Evolutionary conservation across 2,888 invertebrate genomes (phyloP), one percentile per base, ranked within the genome.

Genomic region (Cremastinae sp.): DNA sequence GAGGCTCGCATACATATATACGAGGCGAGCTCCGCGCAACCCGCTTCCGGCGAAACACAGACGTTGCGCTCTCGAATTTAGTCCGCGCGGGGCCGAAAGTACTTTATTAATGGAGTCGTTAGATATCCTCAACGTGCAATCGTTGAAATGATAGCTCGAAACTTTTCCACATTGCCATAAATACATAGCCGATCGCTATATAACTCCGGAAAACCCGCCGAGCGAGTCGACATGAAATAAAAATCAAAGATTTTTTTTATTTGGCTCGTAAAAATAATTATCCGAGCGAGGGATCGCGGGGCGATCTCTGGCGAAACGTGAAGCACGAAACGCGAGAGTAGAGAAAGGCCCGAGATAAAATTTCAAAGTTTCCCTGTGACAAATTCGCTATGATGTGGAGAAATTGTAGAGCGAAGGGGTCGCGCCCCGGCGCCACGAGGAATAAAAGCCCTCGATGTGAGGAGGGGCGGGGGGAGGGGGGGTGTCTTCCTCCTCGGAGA

Each of bases 21-120:
- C n/a, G n/a, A n/a, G n/a, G n/a, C n/a, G n/a, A n/a, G n/a, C n/a
- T n/a, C n/a, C n/a, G 10, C 10, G 51, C 10, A 38, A n/a, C 20
- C 20, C 12, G 53, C 14, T 41, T 16, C 36, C 18, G 36, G 16
- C 34, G n/a, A 61, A 47, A 64, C 49, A 49, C 8, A 51, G 51
- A 64, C 38, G 51, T 64, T 51, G 20, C 12, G 1, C n/a, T n/a
- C 12, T 64, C 12, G 7, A 64, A 20, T 51, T 49, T 51, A 14
- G n/a, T 36, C 38, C 8, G 20, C 9, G 20, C 12, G 20, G 22
- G 22, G 51, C 22, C 38, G 5, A 22, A 62, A 71, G 73, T 80
- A 12, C 72, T 80, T 84, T 85, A 86, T 87, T 85, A 86, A 86
- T 86, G 85, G 85, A 86, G 86, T 85, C 83, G 85, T 86, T 84